These are phyloP conservation scores for Camelus dromedarius DNA, from an alignment of 2,113 vertebrate species.

Conservation along the genomic window DNA sequence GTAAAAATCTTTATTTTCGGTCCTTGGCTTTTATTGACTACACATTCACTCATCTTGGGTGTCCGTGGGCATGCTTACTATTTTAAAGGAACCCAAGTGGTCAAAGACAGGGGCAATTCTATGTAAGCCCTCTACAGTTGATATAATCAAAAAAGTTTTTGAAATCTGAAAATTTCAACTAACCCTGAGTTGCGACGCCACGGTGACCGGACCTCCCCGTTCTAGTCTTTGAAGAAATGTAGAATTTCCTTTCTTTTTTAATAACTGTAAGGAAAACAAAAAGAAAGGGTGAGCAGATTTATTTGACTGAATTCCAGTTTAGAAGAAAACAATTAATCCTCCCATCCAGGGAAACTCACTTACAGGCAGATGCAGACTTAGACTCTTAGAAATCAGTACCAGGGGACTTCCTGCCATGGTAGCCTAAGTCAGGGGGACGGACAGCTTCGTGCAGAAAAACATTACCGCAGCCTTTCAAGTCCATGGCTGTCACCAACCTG, in stretches of 20 bases:
- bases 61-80: background rate
- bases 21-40: background rate
- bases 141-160: background rate
- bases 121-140: background rate
- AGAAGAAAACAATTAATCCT: background rate
- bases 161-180: conserved; percentile 72
- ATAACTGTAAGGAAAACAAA: conserved; percentile 86
- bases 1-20: background rate
- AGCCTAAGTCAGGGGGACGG: background rate
- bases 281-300: background rate
- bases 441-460: background rate
- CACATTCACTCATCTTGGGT: background rate
- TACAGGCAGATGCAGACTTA: background rate
- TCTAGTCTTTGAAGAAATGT: conserved; percentile 93
- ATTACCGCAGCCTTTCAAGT: background rate
- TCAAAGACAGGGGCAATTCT: background rate
- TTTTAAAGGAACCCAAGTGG: background rate
- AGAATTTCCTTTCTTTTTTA: conserved; percentile 95
- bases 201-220: conserved; percentile 91
- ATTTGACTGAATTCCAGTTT: background rate
- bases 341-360: background rate
- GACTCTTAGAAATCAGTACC: background rate
- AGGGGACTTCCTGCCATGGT: no score
- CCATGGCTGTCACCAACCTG: background rate
- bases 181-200: conserved; percentile 93